Evolutionary conservation across 2,797 vertebrate species (phyloP), one percentile per base, ranked within the genome.

Genomic region (Fundulus diaphanus): DNA sequence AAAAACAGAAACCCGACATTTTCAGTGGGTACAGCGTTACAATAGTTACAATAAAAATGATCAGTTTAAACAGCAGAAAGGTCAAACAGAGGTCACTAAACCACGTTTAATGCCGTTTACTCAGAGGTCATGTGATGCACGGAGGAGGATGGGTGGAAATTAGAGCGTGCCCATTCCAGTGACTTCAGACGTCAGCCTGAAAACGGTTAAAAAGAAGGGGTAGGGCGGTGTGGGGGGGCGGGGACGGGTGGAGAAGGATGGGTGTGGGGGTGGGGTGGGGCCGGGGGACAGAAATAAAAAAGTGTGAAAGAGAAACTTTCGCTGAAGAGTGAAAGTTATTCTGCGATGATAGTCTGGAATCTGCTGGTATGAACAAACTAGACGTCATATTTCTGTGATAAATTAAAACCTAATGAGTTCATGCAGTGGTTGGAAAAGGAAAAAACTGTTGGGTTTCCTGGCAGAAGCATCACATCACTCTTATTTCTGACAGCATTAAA

Each of bases 101-200:
- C 89, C 90, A 92, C 90, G 90, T 91, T 92, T 94, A 95, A 94
- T 92, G 93, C 90, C 92, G 92, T 93, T 94, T 90, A 93, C 94
- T 95, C 91, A 94, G 94, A 94, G 93, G 95, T 95, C 93, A 90
- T 94, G 94, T 95, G 95, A 94, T 95, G 93, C 93, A 92, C 94
- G 92, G 93, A 91, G 93, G 94, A 94, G 89, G 91, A 89, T 90
- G 91, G 94, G 94, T 91, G 89, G 94, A 95, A 87, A 96, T 96
- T 97, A 98, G 93, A 98, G 95, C 70, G 97, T 93, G 82, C 96
- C 98, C 97, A 99, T 98, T 96, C 97, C 97, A 93, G 98, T 98
- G 96, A 99, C 97, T 96, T 99, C 98, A 91, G 98, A 98, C 86
- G 97, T 99, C 96, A 99, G 96, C 97, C 97, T 98, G 95, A 89